Evolutionary conservation across 1,140 invertebrate genomes (phyloP).

Genomic region (Zelostemma sp.): DNA sequence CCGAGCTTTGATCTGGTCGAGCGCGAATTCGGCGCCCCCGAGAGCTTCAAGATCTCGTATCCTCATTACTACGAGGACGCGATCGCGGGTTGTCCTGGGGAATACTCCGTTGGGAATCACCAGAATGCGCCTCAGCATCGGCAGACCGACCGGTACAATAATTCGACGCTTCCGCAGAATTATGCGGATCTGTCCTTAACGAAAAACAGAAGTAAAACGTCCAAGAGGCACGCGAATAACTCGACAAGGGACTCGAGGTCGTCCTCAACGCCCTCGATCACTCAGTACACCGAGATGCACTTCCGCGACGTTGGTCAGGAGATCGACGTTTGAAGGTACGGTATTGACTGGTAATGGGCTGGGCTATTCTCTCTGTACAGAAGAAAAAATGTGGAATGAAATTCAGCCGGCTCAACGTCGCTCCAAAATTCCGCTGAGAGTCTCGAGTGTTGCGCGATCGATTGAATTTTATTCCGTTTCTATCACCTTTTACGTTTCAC

Average conservation of each 20-base stretch:
- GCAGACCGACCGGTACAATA: constrained; percentile 47
- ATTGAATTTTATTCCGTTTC: no score
- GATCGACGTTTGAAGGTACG: constrained; percentile 79
- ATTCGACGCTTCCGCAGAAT: constrained; percentile 26
- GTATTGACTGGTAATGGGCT: no score
- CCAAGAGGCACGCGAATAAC: constrained; percentile 42
- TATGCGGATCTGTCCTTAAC: constrained; percentile 36
- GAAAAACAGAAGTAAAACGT: constrained; percentile 33
- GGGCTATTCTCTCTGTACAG: no score
- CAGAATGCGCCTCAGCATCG: constrained; percentile 30
- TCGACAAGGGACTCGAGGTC: constrained; percentile 43
- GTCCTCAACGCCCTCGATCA: constrained; percentile 55
- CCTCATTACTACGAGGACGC: constrained; percentile 66
- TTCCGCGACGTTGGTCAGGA: constrained; percentile 82
- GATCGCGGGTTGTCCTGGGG: constrained; percentile 54
- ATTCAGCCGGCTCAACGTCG: no score
- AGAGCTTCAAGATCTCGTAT: constrained; percentile 65
- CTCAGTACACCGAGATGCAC: constrained; percentile 81
- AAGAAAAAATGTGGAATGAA: no score
- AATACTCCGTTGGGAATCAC: constrained; percentile 47
- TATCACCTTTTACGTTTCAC: no score
- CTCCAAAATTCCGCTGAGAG: no score
- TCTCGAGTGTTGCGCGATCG: no score
- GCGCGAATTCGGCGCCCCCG: constrained; percentile 61
- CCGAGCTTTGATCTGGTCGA: constrained; percentile 57